phyloP scores from a whole-genome alignment of 1,140 invertebrate species.

The Ceratosolen fusciceps region DNA sequence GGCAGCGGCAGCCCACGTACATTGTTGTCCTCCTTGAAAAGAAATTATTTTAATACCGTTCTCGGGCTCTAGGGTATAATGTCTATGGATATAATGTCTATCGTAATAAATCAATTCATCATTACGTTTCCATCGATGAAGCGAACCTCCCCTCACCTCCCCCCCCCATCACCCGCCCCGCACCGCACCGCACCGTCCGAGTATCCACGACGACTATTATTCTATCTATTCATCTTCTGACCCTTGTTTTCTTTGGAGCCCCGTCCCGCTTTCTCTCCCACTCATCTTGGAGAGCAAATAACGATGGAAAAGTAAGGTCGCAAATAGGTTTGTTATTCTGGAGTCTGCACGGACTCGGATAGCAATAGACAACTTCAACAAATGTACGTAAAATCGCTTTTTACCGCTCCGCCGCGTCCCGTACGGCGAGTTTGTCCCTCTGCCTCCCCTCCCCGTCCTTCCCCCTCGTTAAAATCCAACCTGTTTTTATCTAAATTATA shows the following conservation, averaged over 20 bases:
- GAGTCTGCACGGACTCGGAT: neutral
- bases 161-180: neutral
- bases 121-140: neutral
- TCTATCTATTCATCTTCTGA: no score
- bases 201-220: no score
- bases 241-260: no score
- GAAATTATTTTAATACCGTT: neutral
- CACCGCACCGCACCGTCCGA: neutral
- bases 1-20: no score
- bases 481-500: constrained; percentile 37
- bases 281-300: neutral
- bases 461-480: constrained; percentile 36
- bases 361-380: neutral
- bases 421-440: constrained; percentile 19
- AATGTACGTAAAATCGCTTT: neutral
- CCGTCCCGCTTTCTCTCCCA: no score
- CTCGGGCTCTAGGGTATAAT: neutral
- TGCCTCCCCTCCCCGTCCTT: no score
- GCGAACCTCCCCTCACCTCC: neutral
- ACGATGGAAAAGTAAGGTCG: neutral
- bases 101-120: constrained; percentile 4
- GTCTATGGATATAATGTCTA: no score
- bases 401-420: neutral
- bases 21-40: no score
- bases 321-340: neutral